Evolutionary conservation across 2,113 vertebrate species (phyloP).

Genomic region (Geothlypis trichas): DNA sequence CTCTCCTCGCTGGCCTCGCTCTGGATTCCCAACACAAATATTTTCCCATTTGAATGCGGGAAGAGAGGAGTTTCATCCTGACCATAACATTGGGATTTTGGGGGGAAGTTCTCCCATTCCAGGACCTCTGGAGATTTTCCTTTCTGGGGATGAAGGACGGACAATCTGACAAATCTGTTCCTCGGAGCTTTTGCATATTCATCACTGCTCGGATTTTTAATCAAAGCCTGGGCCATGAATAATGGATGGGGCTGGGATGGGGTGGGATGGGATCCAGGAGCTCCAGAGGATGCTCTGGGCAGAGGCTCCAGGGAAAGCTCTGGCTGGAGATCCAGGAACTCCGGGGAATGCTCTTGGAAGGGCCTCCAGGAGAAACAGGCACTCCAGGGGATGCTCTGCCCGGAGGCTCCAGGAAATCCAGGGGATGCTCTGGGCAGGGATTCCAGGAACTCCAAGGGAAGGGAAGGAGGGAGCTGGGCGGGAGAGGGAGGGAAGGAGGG

Average conservation of each 20-base stretch:
- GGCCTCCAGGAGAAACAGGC: background rate
- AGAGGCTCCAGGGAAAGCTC: background rate
- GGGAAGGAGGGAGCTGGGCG: background rate
- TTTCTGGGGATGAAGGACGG: slow-evolving; percentile 83
- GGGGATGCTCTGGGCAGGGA: background rate
- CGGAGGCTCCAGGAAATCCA: background rate
- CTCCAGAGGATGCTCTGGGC: background rate
- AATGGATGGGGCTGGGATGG: slow-evolving; percentile 60
- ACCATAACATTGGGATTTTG: slow-evolving; percentile 75
- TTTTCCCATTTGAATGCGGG: background rate
- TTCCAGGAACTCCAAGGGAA: no score
- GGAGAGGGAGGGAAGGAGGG: background rate
- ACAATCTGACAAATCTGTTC: slow-evolving; percentile 87
- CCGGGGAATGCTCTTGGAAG: background rate
- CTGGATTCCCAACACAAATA: background rate
- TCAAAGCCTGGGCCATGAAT: slow-evolving; percentile 84
- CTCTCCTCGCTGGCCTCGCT: slow-evolving; percentile 6
- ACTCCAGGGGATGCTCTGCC: background rate
- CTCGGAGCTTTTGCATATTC: slow-evolving; percentile 85
- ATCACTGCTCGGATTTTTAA: slow-evolving; percentile 86
- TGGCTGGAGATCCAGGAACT: background rate
- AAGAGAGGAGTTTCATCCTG: slow-evolving; percentile 76
- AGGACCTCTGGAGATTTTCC: slow-evolving; percentile 79
- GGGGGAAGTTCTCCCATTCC: slow-evolving; percentile 74
- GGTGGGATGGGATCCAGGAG: background rate